Percentiles rank a stretch among this genome's conserved stretches.
phyloP scores from a whole-genome alignment of 2,113 vertebrate genomes.

The Hippopotamus amphibius region DNA sequence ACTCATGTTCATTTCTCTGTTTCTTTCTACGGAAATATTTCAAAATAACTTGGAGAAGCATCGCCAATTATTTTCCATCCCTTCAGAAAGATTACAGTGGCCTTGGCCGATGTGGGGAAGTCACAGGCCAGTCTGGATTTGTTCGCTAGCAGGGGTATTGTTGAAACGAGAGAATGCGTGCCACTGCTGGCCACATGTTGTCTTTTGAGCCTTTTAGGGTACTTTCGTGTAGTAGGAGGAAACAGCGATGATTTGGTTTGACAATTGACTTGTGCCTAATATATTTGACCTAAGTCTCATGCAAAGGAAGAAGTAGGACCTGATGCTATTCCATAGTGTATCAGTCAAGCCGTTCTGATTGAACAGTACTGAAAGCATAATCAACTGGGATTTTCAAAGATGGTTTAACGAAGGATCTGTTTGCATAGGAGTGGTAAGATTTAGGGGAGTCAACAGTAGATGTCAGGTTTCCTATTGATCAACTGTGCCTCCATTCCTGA shows the following conservation, averaged over 20 bases:
- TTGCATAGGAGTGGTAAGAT: not conserved
- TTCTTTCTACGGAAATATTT: conserved; percentile 40
- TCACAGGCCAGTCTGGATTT: not conserved
- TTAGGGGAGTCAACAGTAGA: not conserved
- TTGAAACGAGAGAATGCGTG: not conserved
- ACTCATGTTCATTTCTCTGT: not conserved
- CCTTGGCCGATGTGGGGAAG: not conserved
- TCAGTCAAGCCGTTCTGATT: not conserved
- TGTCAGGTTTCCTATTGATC: not conserved
- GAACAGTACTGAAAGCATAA: not conserved
- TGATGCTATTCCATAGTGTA: not conserved
- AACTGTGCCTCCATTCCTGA: not conserved
- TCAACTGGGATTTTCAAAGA: conserved; percentile 30
- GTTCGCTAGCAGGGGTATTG: not conserved
- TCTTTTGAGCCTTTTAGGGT: not conserved
- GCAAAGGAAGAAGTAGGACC: not conserved
- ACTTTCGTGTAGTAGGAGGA: not conserved
- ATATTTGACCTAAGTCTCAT: not conserved
- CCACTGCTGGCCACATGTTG: not conserved
- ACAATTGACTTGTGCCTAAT: conserved; percentile 42
- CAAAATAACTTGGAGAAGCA: conserved; percentile 5
- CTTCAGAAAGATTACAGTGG: conserved; percentile 31
- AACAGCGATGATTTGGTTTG: conserved; percentile 8
- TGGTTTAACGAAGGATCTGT: conserved; percentile 10
- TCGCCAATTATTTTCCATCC: not conserved